These are phyloP conservation scores for Aleiodes alternator DNA, from an alignment of 2,888 invertebrate species.

Conservation along the genomic window DNA sequence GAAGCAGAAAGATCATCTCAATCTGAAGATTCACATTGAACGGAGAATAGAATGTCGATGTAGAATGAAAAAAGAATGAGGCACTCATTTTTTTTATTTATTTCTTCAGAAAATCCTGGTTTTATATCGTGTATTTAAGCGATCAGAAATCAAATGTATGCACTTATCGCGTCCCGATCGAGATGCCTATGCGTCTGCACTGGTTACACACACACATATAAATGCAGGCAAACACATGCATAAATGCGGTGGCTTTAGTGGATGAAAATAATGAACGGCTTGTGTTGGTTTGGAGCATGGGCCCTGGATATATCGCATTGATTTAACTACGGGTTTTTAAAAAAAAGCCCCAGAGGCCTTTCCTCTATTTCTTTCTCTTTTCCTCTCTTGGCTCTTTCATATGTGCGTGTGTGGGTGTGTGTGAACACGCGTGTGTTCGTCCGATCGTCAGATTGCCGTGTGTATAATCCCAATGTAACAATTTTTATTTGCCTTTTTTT, in stretches of 20 bases:
- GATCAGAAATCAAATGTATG: conserved; percentile 40
- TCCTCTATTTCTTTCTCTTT: conserved; percentile 11
- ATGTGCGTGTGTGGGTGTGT: conserved; percentile 11
- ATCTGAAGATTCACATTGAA: not conserved
- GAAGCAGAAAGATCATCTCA: too few species aligned
- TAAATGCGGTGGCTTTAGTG: not conserved
- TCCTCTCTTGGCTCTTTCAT: conserved; percentile 25
- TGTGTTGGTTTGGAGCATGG: conserved; percentile 2
- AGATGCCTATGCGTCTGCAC: conserved; percentile 12
- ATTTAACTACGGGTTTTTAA: conserved; percentile 65
- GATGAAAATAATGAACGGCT: conserved; percentile 41
- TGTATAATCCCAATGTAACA: conserved; percentile 7
- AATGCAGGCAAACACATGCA: not conserved
- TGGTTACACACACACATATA: conserved; percentile 4
- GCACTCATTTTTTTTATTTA: too few species aligned
- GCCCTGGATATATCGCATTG: conserved; percentile 48
- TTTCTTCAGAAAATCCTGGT: not conserved
- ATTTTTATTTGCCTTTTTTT: not conserved
- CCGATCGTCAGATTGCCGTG: conserved; percentile 41
- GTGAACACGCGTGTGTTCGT: conserved; percentile 14
- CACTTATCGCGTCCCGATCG: conserved; percentile 43
- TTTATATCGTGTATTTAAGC: conserved; percentile 22
- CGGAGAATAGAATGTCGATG: not conserved
- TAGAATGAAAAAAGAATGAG: not conserved
- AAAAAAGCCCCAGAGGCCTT: conserved; percentile 47